Percentiles rank a stretch among this genome's conserved stretches.
These are phyloP conservation scores for Celastrina argiolus DNA, from an alignment of 2,888 invertebrate genomes.

Conservation along the genomic window DNA sequence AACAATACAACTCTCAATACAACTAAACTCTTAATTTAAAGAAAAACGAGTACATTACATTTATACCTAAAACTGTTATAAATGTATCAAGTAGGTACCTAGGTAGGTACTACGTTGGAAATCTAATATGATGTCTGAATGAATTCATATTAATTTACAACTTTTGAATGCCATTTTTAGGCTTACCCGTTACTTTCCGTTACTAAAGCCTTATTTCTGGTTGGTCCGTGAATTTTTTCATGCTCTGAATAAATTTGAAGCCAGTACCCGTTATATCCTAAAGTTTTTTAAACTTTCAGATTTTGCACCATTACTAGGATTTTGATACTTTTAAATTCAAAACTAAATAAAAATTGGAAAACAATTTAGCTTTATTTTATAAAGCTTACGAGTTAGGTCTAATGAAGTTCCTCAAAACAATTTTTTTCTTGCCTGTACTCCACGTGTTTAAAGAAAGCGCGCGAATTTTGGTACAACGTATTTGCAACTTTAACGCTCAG, in stretches of 20 bases:
- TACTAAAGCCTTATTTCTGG: conserved; percentile 6
- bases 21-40: no score
- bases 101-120: no score
- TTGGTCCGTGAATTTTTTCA: conserved; percentile 1
- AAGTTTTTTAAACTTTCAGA: neutral
- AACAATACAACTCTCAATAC: no score
- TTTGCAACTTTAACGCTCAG: conserved; percentile 7
- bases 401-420: conserved; percentile 5
- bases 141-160: neutral
- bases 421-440: conserved; percentile 24
- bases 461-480: conserved; percentile 31
- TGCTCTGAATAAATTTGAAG: conserved; percentile 3
- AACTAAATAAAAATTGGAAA: neutral
- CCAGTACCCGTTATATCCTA: neutral
- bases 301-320: neutral
- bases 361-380: neutral
- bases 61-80: no score
- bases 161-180: neutral
- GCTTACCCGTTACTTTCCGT: conserved; percentile 1
- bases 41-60: no score
- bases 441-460: conserved; percentile 35
- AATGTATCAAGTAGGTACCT: no score
- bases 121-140: neutral
- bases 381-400: neutral
- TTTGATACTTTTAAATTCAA: neutral